Base-by-base conservation (phyloP, 2,113 vertebrate species). In the Grantiella picta region DNA sequence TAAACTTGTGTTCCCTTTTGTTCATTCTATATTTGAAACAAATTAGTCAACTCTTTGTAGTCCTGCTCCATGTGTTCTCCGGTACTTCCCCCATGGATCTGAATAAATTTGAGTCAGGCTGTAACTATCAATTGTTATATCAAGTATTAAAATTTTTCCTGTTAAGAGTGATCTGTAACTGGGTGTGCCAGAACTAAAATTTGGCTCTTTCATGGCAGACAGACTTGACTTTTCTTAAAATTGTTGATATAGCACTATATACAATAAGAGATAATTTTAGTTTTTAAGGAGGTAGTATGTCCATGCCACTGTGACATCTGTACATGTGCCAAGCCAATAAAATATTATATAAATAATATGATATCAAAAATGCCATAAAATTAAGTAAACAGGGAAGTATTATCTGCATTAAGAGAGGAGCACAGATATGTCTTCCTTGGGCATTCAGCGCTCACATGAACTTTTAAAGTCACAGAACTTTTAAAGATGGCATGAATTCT, bases 391-490 rank as follows among this genome's bases (percentile, higher is more conserved):
- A 82, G 71, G 81, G 89, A 82, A 95, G 61, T n/a, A 76, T 28
- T 79, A 29, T 82, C 82, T 71, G 7, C 28, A 64, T 68, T 91
- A 84, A 83, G 89, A 94, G 86, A 94, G 75, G 59, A 85, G 28
- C 23, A 15, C 22, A 61, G 75, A 63, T 53, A 11, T 25, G 16
- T 70, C 68, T 75, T 92, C 38, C 47, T 84, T 86, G 84, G 54
- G 50, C 89, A 35, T 91, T 95, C 33, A 81, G n/a, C 92, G 36
- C 47, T 84, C 36, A 35, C 24, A 60, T 81, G 68, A 96, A 76
- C n/a, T 54, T 93, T 94, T 76, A 70, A 96, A 94, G 57, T 86
- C 91, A 82, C 60, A 66, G 61, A 71, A 60, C 44, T 49, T 49
- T 36, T 29, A 44, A 92, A 89, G 87, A 38, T 50, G 12, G 10